Evolutionary conservation across 2,113 vertebrate genomes (phyloP).

Genomic region (Trochalopteron elliotii): DNA sequence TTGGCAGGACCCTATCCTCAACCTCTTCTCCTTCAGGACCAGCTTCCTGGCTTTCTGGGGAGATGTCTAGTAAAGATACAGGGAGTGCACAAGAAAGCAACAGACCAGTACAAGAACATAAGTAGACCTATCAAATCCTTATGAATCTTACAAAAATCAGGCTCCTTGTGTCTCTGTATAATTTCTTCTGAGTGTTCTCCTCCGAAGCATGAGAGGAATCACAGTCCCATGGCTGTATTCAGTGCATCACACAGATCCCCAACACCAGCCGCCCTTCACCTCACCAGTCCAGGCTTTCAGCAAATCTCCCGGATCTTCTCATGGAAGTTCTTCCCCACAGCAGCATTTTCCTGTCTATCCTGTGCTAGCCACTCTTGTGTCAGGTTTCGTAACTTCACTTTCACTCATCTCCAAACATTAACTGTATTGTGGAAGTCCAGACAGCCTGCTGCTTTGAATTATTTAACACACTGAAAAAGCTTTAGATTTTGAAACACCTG

Average conservation of each 20-base stretch:
- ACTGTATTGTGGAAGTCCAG: not conserved
- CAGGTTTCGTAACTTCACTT: not conserved
- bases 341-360: not conserved
- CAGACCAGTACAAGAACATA: not conserved
- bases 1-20: not conserved
- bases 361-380: not conserved
- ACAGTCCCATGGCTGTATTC: not conserved
- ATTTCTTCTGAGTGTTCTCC: not conserved
- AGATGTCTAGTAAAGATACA: not conserved
- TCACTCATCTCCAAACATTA: not conserved
- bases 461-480: not conserved
- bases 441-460: not conserved
- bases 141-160: not conserved
- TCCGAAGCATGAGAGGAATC: accelerated
- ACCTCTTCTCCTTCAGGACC: not conserved
- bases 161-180: not conserved
- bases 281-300: not conserved
- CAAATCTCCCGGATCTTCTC: not conserved
- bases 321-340: not conserved
- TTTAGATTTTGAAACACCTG: not conserved
- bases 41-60: not conserved
- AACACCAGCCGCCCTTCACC: not conserved
- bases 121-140: not conserved
- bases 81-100: not conserved
- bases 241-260: not conserved